Percentiles rank a stretch among this genome's conserved stretches.
These are phyloP conservation scores for Aricia agestis DNA, from an alignment of 1,140 invertebrate genomes.

Conservation along the genomic window DNA sequence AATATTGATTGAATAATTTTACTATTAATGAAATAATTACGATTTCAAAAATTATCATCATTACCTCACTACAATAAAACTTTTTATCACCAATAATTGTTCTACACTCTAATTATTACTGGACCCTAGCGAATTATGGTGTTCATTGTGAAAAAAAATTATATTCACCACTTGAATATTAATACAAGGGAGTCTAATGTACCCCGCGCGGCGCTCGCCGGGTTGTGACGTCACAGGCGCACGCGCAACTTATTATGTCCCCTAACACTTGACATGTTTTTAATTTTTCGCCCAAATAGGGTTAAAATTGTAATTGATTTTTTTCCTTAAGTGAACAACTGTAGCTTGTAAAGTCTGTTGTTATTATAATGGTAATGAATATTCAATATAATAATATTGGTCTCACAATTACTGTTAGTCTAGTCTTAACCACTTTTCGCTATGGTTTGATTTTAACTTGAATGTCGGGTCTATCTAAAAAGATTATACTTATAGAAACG, in stretches of 20 bases:
- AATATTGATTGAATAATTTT: too few relatives aligned
- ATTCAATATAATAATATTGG: too few relatives aligned
- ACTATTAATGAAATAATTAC: not conserved
- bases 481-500: too few relatives aligned
- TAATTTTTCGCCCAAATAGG: conserved; percentile 2
- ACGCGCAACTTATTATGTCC: conserved; percentile 19
- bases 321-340: not conserved
- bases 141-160: conserved; percentile 40
- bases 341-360: too few relatives aligned
- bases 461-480: too few relatives aligned
- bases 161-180: conserved; percentile 51
- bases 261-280: conserved; percentile 4
- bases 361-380: too few relatives aligned
- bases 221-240: conserved; percentile 33
- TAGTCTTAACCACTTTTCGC: too few relatives aligned
- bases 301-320: not conserved
- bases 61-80: not conserved
- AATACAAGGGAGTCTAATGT: conserved; percentile 47
- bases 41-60: not conserved
- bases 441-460: too few relatives aligned
- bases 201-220: conserved; percentile 44
- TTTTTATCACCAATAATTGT: not conserved
- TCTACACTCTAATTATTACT: not conserved
- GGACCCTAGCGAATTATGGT: not conserved
- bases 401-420: too few relatives aligned